A percentile compares a stretch with the other conserved stretches of the same genome.
Evolutionary conservation across 1,140 invertebrate species (phyloP).

Genomic region (Eulimnadia texana): DNA sequence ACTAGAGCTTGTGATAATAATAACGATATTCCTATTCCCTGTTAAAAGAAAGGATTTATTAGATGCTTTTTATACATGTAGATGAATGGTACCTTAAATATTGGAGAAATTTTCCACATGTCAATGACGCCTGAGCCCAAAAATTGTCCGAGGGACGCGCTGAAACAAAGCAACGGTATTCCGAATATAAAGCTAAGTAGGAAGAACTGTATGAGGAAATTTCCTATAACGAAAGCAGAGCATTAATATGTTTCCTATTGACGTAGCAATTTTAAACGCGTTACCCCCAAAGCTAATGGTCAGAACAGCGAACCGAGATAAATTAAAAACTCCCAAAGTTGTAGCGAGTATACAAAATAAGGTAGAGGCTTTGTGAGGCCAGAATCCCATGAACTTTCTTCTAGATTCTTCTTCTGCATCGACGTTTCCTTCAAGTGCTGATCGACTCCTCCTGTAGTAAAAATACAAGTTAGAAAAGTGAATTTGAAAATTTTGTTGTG

Average conservation of each 20-base stretch:
- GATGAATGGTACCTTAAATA: constrained; percentile 47
- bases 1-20: constrained; percentile 61
- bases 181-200: constrained; percentile 67
- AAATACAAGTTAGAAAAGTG: neutral
- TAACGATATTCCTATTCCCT: constrained; percentile 67
- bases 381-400: constrained; percentile 34
- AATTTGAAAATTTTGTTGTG: neutral
- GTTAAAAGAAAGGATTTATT: constrained; percentile 10
- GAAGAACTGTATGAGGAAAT: constrained; percentile 78
- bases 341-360: constrained; percentile 65
- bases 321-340: constrained; percentile 72
- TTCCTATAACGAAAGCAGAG: constrained; percentile 32
- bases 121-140: constrained; percentile 65
- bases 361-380: constrained; percentile 66
- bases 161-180: constrained; percentile 67
- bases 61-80: neutral
- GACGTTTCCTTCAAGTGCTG: constrained; percentile 6
- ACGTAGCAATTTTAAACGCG: constrained; percentile 15
- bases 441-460: neutral
- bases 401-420: constrained; percentile 16
- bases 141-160: constrained; percentile 70
- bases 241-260: neutral
- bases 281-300: constrained; percentile 73
- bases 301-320: constrained; percentile 72
- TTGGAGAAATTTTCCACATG: constrained; percentile 84